A percentile compares a stretch with the other conserved stretches of the same genome.
phyloP scores from a whole-genome alignment of 2,113 vertebrate genomes.

The Chloroceryle aenea region DNA sequence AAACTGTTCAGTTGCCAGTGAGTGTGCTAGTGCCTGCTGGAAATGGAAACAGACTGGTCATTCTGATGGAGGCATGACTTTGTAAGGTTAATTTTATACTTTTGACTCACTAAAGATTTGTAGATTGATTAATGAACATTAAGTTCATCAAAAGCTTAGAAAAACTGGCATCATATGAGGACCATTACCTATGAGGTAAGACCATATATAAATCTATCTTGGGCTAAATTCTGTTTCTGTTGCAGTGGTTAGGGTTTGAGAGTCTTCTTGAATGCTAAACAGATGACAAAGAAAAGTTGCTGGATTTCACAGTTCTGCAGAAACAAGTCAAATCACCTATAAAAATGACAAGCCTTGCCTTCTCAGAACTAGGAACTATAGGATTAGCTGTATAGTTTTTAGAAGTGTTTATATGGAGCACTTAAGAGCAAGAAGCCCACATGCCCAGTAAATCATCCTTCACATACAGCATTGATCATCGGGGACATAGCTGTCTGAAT shows the following conservation, averaged over 20 bases:
- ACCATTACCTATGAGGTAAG: neutral
- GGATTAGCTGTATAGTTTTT: neutral
- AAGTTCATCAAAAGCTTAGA: neutral
- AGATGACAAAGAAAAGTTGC: neutral
- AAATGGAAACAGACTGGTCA: neutral
- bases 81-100: neutral
- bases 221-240: neutral
- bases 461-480: rapidly evolving
- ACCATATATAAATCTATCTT: neutral
- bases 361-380: neutral
- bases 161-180: neutral
- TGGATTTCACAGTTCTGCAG: neutral
- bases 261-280: neutral
- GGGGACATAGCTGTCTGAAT: neutral
- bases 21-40: neutral
- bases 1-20: neutral
- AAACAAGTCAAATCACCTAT: neutral
- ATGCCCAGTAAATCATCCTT: neutral
- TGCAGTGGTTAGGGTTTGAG: neutral
- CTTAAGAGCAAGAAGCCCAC: neutral
- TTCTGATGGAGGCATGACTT: neutral
- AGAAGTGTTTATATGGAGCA: neutral
- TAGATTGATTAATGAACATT: neutral
- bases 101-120: neutral
- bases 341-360: neutral